Base-by-base conservation (phyloP, 1,140 invertebrate genomes). In the Brachionus calyciflorus region DNA sequence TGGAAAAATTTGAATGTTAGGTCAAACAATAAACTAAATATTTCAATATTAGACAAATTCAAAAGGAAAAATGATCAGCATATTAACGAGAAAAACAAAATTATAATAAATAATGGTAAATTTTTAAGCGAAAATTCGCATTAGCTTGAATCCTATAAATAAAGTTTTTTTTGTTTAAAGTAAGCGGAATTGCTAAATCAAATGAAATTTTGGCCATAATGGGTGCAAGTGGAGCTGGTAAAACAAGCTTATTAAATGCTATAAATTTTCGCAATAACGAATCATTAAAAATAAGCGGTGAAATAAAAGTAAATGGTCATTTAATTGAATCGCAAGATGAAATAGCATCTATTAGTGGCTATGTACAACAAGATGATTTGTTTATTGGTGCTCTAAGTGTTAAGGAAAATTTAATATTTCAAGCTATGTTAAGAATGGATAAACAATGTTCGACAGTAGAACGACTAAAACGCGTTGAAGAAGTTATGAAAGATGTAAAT, bases 181-280 rank as follows among this genome's bases (percentile, higher is more conserved):
- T 94, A 2, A 91, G 88, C 78, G 94, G 94, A 9, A 88, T 91
- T 1, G 93, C 93, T 0, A 89, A 91, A 82, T 91, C 93, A 3
- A 93, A 93, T 3, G 92, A 95, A 82, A 84, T 96, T 26, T 82
- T 96, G 65, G 93, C 94, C 1, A 90, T 97, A 24, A 91, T 98
- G 91, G 94, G 94, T 3, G 91, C 93, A 28, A 85, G 83, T 75
- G 53, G 48, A 51, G 76, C 55, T 26, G 95, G 96, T 4, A 99
- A 98, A 87, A 96, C 94, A 0, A 97, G 94, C 0, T 88, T 98
- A 0, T 84, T 98, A 44, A 98, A 98, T 83, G 89, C 92, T 0
- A 81, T 98, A 40, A 96, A 93, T 1, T 91, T 91, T 82, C 88
- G 92, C 3, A 88, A 87, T 79, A 89, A 90, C 4, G 85, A 87